A percentile compares a stretch with the other conserved stretches of the same genome.
Conservation (phyloP, 2,797 vertebrate species). For the Zalophus californianus region DNA sequence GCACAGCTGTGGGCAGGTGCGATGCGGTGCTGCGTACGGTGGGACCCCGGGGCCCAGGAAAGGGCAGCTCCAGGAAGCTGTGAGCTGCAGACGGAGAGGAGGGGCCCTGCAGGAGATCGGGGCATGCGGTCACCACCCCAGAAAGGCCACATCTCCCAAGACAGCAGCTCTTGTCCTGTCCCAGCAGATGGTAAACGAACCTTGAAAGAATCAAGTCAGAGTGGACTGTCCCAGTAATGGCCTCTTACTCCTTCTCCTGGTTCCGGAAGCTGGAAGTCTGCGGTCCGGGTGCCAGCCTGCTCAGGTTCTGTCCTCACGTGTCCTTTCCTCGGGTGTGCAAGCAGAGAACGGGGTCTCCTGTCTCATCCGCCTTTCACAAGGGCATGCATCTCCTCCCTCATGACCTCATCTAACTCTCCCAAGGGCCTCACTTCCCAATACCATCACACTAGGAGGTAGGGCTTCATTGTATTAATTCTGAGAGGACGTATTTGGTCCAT, state of each 20-base stretch:
- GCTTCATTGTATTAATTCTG: neutral
- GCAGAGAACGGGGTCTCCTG: too few relatives aligned
- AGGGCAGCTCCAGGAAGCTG: neutral
- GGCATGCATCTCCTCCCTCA: neutral
- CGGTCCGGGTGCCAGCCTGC: neutral
- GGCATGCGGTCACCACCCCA: neutral
- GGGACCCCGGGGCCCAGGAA: neutral
- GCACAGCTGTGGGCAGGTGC: neutral
- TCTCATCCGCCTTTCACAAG: neutral
- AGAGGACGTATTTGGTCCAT: neutral
- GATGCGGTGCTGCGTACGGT: neutral
- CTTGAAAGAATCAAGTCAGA: neutral
- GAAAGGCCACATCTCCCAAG: neutral
- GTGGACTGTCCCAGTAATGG: fast-evolving
- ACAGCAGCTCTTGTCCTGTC: neutral
- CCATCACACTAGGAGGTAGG: neutral
- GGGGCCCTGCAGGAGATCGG: neutral
- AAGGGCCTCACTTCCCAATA: neutral
- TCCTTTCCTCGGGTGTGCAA: neutral
- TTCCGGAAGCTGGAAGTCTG: neutral
- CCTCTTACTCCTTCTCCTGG: neutral
- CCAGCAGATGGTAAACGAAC: neutral
- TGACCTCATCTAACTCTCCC: neutral
- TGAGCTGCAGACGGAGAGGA: neutral
- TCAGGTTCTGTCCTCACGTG: neutral